Evolutionary conservation across 2,797 vertebrate genomes (phyloP).

Genomic region (Ammospiza maritima): DNA sequence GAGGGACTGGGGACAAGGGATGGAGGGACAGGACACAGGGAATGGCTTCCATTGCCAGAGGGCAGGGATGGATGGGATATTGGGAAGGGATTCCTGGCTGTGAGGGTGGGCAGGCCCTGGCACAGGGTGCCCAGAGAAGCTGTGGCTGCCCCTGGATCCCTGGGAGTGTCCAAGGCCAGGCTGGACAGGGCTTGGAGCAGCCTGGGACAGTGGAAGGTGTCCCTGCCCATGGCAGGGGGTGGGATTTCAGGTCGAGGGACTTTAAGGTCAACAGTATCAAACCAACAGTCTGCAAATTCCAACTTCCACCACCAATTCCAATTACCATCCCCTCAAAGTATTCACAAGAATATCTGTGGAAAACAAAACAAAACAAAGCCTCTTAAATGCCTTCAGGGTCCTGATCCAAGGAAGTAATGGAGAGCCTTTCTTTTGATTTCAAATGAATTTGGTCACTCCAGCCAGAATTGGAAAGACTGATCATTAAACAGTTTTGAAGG

Average conservation of each 20-base stretch:
- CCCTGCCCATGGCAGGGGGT: not conserved
- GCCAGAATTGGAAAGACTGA: not conserved
- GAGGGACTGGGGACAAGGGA: not conserved
- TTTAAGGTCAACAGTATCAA: not conserved
- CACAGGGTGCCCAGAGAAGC: not conserved
- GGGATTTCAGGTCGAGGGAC: not conserved
- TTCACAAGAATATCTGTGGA: not conserved
- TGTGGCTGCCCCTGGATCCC: not conserved
- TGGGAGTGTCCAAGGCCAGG: not conserved
- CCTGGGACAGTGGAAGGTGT: fast-evolving
- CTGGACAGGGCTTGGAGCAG: fast-evolving
- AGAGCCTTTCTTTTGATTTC: not conserved
- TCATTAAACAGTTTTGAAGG: not conserved
- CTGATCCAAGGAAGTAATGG: not conserved
- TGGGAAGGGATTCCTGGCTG: not conserved
- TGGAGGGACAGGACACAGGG: not conserved
- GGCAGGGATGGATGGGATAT: fast-evolving
- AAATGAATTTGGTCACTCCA: not conserved
- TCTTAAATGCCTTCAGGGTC: not conserved
- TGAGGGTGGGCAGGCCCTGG: fast-evolving
- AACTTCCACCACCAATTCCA: not conserved
- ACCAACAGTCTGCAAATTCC: not conserved
- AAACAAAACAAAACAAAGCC: not conserved
- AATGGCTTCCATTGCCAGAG: not conserved
- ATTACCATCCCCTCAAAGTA: not conserved